A percentile compares a stretch with the other conserved stretches of the same genome.
These are phyloP conservation scores for Gobio occitaniae DNA, from an alignment of 2,797 vertebrate species.

Conservation along the genomic window DNA sequence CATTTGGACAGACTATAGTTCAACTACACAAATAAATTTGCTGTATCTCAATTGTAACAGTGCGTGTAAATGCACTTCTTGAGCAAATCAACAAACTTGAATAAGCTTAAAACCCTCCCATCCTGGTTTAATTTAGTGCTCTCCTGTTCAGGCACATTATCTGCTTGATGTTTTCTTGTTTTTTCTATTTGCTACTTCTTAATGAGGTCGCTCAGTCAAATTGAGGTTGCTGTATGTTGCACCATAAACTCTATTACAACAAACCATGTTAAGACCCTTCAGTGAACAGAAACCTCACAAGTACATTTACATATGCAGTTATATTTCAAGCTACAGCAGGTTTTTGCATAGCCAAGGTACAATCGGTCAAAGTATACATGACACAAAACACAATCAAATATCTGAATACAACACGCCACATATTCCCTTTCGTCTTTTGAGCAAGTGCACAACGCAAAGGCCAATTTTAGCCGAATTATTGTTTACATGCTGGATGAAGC, in stretches of 20 bases:
- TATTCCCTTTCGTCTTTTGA: not conserved
- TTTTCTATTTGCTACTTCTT: slow-evolving; percentile 14
- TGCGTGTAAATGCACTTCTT: not conserved
- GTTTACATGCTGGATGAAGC: not conserved
- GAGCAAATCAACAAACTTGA: slow-evolving; percentile 4
- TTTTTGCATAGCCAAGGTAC: not conserved
- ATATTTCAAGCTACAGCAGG: not conserved
- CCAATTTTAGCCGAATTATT: not conserved
- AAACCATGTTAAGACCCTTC: slow-evolving; percentile 6
- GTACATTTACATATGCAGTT: not conserved
- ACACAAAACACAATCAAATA: slow-evolving; percentile 17
- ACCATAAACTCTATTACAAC: not conserved
- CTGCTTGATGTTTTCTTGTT: not conserved
- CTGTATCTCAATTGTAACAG: not conserved
- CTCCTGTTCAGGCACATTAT: not conserved
- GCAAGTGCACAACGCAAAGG: not conserved
- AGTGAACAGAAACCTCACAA: not conserved
- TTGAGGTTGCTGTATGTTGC: not conserved
- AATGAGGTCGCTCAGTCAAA: slow-evolving; percentile 26
- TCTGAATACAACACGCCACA: not conserved
- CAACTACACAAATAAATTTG: not conserved
- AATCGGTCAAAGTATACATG: not conserved
- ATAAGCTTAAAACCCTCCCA: not conserved
- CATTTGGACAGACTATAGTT: not conserved
- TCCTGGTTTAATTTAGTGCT: too few relatives aligned